Conservation (phyloP, 2,797 vertebrate genomes). For the Pseudotriccus pelzelni region DNA sequence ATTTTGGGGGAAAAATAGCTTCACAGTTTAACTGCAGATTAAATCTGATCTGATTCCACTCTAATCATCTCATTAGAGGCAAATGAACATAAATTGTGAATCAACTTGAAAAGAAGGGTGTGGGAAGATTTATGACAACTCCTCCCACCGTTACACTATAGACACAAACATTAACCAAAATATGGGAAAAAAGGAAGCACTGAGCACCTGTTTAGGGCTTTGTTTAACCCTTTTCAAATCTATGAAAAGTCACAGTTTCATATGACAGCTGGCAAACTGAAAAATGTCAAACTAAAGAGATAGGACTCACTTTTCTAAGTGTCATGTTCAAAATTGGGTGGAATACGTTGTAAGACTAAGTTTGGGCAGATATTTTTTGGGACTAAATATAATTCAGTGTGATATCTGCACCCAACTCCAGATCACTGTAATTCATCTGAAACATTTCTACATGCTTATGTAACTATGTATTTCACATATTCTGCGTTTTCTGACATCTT, state of each 20-base stretch:
- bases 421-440: background rate
- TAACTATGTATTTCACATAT: background rate
- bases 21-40: conserved; percentile 55
- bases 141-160: background rate
- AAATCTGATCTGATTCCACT: conserved; percentile 57
- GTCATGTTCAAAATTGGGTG: background rate
- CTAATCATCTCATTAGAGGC: conserved; percentile 63
- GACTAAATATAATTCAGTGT: background rate
- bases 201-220: background rate
- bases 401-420: background rate
- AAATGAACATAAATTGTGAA: conserved; percentile 49
- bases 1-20: conserved; percentile 42
- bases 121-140: conserved; percentile 3
- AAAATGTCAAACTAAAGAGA: background rate
- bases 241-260: background rate
- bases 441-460: background rate
- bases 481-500: background rate
- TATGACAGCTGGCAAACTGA: background rate
- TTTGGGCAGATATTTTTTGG: background rate
- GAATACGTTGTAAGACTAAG: background rate
- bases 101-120: background rate
- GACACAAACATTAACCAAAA: background rate
- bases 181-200: background rate
- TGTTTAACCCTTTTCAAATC: background rate
- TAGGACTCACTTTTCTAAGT: background rate